Conservation (phyloP, 2,797 vertebrate genomes). For the Ptychobarbus kaznakovi region DNA sequence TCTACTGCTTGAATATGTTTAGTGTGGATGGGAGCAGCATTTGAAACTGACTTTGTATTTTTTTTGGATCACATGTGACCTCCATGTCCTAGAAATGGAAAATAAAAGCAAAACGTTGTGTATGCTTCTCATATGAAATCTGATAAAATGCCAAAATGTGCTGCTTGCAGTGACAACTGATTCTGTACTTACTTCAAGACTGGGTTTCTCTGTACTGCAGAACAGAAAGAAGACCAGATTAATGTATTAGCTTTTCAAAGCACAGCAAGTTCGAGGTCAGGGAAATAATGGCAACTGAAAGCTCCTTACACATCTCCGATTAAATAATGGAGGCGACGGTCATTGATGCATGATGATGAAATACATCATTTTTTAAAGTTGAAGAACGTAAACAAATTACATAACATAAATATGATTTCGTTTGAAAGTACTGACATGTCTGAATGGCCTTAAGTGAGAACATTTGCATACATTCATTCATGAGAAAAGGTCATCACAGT, state of each 20-base stretch:
- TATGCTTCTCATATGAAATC: not conserved
- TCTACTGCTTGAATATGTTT: not conserved
- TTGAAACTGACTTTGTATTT: slow-evolving; percentile 17
- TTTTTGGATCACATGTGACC: not conserved
- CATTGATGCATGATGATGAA: not conserved
- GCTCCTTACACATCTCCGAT: not conserved
- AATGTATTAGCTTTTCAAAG: not conserved
- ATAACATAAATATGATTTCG: no score
- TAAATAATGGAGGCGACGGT: not conserved
- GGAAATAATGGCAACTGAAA: not conserved
- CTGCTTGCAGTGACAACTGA: not conserved
- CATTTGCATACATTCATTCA: not conserved
- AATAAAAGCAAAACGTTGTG: not conserved
- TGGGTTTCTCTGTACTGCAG: not conserved
- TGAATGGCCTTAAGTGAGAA: not conserved
- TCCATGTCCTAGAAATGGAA: not conserved
- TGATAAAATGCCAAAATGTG: not conserved
- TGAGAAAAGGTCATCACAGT: not conserved
- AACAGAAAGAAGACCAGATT: not conserved
- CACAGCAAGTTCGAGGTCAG: not conserved
- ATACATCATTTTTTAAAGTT: not conserved
- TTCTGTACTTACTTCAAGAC: not conserved
- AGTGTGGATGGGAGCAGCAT: not conserved
- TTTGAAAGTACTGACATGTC: not conserved
- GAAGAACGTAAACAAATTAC: no score